Conservation (phyloP, 2,113 vertebrate species). For the Tiliqua scincoides region DNA sequence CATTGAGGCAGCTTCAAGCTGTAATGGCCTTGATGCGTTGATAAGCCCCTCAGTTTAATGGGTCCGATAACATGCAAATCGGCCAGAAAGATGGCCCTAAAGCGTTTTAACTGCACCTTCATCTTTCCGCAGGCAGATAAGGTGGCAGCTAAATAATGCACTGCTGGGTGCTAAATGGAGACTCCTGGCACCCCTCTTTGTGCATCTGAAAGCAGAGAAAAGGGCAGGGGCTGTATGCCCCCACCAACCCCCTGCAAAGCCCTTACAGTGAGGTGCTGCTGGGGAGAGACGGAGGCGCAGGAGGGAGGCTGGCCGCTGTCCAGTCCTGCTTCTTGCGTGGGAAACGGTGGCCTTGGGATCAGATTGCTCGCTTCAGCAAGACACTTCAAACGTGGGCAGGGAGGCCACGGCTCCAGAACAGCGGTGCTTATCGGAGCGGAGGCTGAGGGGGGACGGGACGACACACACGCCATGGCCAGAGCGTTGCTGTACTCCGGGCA, state of each 20-base stretch:
- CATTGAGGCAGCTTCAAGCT: slow-evolving; percentile 65
- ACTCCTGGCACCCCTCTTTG: slow-evolving; percentile 22
- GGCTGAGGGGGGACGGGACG: background rate
- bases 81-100: slow-evolving; percentile 71
- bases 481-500: background rate
- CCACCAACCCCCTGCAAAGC: background rate
- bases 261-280: background rate
- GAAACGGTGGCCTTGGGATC: background rate
- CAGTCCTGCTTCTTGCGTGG: background rate
- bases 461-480: background rate
- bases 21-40: slow-evolving; percentile 80
- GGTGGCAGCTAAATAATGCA: slow-evolving; percentile 76
- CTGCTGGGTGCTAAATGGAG: slow-evolving; percentile 16
- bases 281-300: background rate
- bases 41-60: slow-evolving; percentile 78
- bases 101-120: slow-evolving; percentile 76
- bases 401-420: background rate
- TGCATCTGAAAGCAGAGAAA: background rate
- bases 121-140: slow-evolving; percentile 77
- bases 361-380: background rate
- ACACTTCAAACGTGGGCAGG: background rate
- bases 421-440: background rate
- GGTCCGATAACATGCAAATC: slow-evolving; percentile 79
- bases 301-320: background rate
- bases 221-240: background rate